These are phyloP conservation scores for Saturnia japonica DNA, from an alignment of 2,888 invertebrate species.

Conservation along the genomic window DNA sequence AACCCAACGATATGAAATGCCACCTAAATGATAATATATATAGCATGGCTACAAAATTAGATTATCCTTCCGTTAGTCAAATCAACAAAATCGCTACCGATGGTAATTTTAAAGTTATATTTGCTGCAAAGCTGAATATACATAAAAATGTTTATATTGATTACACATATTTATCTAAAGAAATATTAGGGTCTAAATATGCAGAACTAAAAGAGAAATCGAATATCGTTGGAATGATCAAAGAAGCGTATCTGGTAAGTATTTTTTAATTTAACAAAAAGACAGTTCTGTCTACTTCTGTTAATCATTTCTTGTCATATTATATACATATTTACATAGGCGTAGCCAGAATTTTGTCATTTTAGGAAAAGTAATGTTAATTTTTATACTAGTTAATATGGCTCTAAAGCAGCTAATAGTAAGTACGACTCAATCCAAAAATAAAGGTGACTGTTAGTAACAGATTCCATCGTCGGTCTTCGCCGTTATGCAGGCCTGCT, in stretches of 20 bases:
- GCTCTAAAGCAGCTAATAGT: no score
- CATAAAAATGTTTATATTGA: slow-evolving; percentile 37
- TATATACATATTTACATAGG: neutral
- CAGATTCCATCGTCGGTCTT: no score
- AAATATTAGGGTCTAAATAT: slow-evolving; percentile 86
- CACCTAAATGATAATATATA: slow-evolving; percentile 82
- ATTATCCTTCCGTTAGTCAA: slow-evolving; percentile 91
- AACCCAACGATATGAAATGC: slow-evolving; percentile 86
- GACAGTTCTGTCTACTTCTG: neutral
- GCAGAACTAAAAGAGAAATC: slow-evolving; percentile 64
- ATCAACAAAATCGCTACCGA: slow-evolving; percentile 84
- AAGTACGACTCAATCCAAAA: no score
- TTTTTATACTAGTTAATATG: no score
- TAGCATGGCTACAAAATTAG: slow-evolving; percentile 77
- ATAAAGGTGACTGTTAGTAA: no score
- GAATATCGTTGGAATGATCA: slow-evolving; percentile 86
- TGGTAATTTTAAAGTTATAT: slow-evolving; percentile 89
- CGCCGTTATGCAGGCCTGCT: no score
- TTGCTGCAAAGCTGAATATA: slow-evolving; percentile 80
- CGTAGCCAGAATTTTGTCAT: no score
- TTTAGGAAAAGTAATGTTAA: no score
- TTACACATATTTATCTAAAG: slow-evolving; percentile 80
- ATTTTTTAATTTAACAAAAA: neutral
- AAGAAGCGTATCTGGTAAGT: slow-evolving; percentile 85
- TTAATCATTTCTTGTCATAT: neutral